Evolutionary conservation across 2,113 vertebrate species (phyloP), one percentile per base, ranked within the genome.

Genomic region (Laterallus jamaicensis): DNA sequence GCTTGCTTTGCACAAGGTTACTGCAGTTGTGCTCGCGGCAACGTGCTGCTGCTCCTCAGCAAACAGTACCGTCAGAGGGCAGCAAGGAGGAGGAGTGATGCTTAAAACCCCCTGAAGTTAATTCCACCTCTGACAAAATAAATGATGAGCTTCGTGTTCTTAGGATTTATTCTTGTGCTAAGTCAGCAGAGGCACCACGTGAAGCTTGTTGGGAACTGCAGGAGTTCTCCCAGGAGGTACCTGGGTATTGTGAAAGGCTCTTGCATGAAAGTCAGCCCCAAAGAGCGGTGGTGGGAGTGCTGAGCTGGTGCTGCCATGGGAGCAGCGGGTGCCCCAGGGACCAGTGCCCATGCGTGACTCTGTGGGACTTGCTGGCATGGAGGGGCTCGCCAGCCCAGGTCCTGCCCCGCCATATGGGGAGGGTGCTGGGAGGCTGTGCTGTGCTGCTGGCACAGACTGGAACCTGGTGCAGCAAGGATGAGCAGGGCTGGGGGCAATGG

Each of bases 311-410:
- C 21, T 31, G 32, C 15, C 78, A 17, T 13, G 55, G 63, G 39
- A n/a, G 55, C 21, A 15, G 4, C 2, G 9, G 12, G 55, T 29
- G 73, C 44, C 25, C 5, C 8, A 24, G 37, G 32, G 47, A 26
- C 7, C 2, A 4, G 37, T 35, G 21, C n/a, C 35, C 1, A 0
- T 1, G 1, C 2, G 5, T 19, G 28, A 18, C 49, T 1, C 49
- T 1, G 0, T 39, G 62, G 18, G 35, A 35, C 35, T 35, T 35
- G 35, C 62, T 2, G 6, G 44, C n/a, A 4, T 2, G 9, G 3
- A 11, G 59, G 35, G 5, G 67, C 39, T 58, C 2, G 9, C 11
- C 28, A 49, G 49, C 56, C 32, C 2, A 5, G 19, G 62, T 16
- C 18, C 18, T 67, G 62, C 16, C 35, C 47, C 4, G 13, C 37